A percentile compares a stretch with the other conserved stretches of the same genome.
These are phyloP conservation scores for Himalopsyche phryganea DNA, from an alignment of 1,140 invertebrate species.

Conservation along the genomic window DNA sequence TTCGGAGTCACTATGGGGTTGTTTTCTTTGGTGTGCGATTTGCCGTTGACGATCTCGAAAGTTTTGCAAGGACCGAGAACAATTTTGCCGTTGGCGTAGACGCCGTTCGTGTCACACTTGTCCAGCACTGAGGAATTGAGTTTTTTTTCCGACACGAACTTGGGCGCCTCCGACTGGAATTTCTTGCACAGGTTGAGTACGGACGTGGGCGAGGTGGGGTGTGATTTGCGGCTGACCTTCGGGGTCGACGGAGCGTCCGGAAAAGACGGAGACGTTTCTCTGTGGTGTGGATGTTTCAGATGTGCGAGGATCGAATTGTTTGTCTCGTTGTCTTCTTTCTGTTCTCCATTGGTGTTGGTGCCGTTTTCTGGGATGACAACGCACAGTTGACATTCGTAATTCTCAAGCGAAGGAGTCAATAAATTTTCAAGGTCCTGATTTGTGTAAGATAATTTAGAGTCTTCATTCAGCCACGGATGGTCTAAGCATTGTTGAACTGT, in stretches of 20 bases:
- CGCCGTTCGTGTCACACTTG: slow-evolving; percentile 19
- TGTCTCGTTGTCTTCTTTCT: slow-evolving; percentile 26
- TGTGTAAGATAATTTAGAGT: slow-evolving; percentile 35
- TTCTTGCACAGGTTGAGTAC: slow-evolving; percentile 51
- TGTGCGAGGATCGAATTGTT: slow-evolving; percentile 22
- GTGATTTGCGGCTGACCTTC: slow-evolving; percentile 53
- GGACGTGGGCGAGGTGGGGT: slow-evolving; percentile 44
- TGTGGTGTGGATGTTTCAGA: slow-evolving; percentile 45
- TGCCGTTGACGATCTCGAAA: slow-evolving; percentile 22
- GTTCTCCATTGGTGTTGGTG: background rate
- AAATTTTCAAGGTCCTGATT: slow-evolving; percentile 35
- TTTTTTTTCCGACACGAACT: slow-evolving; percentile 18
- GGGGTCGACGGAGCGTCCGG: slow-evolving; percentile 60
- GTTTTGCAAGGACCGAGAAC: slow-evolving; percentile 22
- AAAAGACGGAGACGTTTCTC: slow-evolving; percentile 47
- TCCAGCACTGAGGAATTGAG: slow-evolving; percentile 4
- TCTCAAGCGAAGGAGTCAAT: slow-evolving; percentile 31
- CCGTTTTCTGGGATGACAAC: slow-evolving; percentile 23
- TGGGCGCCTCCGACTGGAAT: slow-evolving; percentile 43
- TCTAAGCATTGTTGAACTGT: slow-evolving; percentile 60
- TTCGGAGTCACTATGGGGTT: slow-evolving; percentile 14
- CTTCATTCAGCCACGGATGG: slow-evolving; percentile 58
- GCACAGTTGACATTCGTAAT: slow-evolving; percentile 11
- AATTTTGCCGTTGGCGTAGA: slow-evolving; percentile 19
- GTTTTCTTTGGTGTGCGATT: slow-evolving; percentile 30